These are phyloP conservation scores for Lota lota DNA, from an alignment of 2,113 vertebrate genomes.

Conservation along the genomic window DNA sequence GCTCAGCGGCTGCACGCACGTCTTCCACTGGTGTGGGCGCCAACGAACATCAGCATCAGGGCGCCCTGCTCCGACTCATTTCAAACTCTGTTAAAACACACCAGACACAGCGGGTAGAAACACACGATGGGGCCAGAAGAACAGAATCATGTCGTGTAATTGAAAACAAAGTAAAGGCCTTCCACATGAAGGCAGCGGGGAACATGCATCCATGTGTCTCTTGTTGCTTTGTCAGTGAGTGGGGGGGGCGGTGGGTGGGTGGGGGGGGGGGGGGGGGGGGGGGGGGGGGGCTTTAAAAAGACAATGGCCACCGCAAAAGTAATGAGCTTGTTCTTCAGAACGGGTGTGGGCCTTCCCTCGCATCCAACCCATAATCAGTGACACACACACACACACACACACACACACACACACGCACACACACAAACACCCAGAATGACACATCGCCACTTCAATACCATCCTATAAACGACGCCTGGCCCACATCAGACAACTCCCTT, in stretches of 20 bases:
- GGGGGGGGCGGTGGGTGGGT: conserved; percentile 45
- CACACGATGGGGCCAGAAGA: conserved; percentile 37
- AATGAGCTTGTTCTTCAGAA: conserved; percentile 58
- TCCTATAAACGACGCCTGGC: conserved; percentile 61
- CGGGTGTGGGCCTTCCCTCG: conserved; percentile 5
- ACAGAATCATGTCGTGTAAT: conserved; percentile 65
- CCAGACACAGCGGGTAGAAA: conserved; percentile 29
- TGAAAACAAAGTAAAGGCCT: conserved; percentile 56
- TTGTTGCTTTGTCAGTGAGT: conserved; percentile 57
- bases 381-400: conserved; percentile 36
- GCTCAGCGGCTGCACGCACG: conserved; percentile 24
- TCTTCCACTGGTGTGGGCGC: conserved; percentile 48
- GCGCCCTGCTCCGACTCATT: conserved; percentile 39
- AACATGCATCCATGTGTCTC: conserved; percentile 52
- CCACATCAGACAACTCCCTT: conserved; percentile 38
- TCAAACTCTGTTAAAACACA: conserved; percentile 30
- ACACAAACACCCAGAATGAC: too few relatives aligned
- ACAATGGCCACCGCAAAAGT: conserved; percentile 57
- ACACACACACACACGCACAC: too few relatives aligned
- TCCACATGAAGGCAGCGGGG: conserved; percentile 63
- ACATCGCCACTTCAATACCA: background rate
- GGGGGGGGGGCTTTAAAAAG: conserved; percentile 36
- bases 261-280: too few relatives aligned
- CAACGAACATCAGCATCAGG: conserved; percentile 23
- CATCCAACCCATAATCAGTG: conserved; percentile 51